Evolutionary conservation across 2,888 invertebrate genomes (phyloP).

Genomic region (Tethea ocularis): DNA sequence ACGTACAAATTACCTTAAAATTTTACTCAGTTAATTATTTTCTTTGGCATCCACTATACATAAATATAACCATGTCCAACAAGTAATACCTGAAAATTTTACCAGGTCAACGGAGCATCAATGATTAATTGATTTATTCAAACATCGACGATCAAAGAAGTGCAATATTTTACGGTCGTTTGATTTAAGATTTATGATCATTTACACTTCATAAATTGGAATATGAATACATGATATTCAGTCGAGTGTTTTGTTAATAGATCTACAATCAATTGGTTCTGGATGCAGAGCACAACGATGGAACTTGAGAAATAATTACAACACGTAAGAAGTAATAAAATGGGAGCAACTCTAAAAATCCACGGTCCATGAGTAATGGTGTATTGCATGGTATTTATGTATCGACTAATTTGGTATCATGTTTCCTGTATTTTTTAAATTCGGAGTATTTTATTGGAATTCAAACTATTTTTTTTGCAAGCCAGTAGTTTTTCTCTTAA

Average conservation of each 20-base stretch:
- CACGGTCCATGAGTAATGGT: conserved; percentile 14
- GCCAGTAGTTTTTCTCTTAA: not conserved
- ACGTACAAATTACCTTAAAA: too few species aligned
- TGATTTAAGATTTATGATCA: conserved; percentile 6
- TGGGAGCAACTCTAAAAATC: conserved; percentile 20
- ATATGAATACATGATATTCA: not conserved
- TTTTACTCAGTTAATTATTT: not conserved
- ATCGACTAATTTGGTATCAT: conserved; percentile 6
- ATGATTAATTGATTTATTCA: conserved; percentile 7
- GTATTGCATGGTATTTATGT: conserved; percentile 16
- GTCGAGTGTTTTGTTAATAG: conserved; percentile 3
- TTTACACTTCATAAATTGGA: not conserved
- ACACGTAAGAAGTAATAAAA: conserved; percentile 18
- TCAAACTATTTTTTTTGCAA: not conserved
- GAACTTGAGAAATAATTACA: conserved; percentile 41
- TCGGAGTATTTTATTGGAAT: conserved; percentile 1
- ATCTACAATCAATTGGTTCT: conserved; percentile 32
- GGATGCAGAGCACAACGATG: conserved; percentile 40
- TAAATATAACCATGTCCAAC: too few species aligned
- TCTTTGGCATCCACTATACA: not conserved
- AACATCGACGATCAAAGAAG: not conserved
- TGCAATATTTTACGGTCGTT: conserved; percentile 5
- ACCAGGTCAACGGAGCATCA: conserved; percentile 2
- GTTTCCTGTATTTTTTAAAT: conserved; percentile 19
- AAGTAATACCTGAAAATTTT: not conserved